These are phyloP conservation scores for Trachemys scripta DNA, from an alignment of 2,113 vertebrate species.

Conservation along the genomic window DNA sequence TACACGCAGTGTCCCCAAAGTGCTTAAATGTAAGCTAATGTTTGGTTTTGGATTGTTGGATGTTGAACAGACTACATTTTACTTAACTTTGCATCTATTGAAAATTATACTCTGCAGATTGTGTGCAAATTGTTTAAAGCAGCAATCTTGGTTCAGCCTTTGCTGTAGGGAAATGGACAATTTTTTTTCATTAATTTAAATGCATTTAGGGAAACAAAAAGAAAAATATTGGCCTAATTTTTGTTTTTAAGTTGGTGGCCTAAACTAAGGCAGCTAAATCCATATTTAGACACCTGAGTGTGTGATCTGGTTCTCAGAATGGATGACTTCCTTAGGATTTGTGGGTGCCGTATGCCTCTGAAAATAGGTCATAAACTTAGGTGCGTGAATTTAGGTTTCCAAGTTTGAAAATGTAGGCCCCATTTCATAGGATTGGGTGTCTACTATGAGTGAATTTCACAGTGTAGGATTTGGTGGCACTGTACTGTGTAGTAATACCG, in stretches of 20 bases:
- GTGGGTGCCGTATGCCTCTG: background rate
- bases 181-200: conserved; percentile 21
- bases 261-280: conserved; percentile 41
- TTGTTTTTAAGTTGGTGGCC: conserved; percentile 22
- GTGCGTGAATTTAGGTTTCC: background rate
- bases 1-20: background rate
- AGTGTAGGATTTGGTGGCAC: background rate
- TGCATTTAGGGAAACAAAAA: background rate
- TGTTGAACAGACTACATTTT: conserved; percentile 19
- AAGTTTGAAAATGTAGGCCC: background rate
- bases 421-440: background rate
- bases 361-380: background rate
- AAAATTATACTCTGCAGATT: background rate
- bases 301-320: conserved; percentile 14
- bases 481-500: background rate
- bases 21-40: background rate
- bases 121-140: background rate
- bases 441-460: background rate
- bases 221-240: background rate
- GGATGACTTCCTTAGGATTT: conserved; percentile 10
- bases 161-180: rapidly evolving
- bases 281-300: background rate
- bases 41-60: background rate
- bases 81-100: background rate
- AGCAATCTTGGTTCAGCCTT: background rate